Conservation (phyloP, 2,797 vertebrate genomes). For the Notoglanidium macrostoma region DNA sequence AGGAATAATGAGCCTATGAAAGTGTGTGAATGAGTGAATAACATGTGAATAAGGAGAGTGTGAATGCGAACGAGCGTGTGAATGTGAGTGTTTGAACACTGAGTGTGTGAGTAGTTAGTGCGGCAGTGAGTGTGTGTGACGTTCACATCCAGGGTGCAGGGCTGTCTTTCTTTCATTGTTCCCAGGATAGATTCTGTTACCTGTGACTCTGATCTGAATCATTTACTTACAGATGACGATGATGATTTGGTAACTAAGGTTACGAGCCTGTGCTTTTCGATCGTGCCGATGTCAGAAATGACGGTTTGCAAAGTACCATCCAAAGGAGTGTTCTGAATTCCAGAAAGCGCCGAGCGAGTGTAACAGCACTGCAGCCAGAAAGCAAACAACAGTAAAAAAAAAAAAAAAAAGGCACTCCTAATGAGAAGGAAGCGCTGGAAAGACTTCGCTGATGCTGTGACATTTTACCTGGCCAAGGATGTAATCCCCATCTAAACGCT, state of each 20-base stretch:
- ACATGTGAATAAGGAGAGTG: background rate
- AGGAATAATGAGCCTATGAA: no score
- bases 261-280: background rate
- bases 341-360: background rate
- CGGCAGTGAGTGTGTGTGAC: no score
- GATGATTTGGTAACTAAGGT: background rate
- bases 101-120: no score
- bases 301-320: background rate
- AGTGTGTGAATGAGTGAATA: background rate
- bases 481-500: background rate
- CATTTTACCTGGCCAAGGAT: background rate
- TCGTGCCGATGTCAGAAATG: no score
- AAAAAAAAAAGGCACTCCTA: background rate
- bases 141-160: background rate
- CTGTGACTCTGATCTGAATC: background rate
- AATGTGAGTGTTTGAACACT: no score
- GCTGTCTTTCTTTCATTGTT: background rate
- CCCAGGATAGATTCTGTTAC: background rate
- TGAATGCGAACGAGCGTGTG: no score
- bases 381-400: background rate
- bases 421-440: background rate
- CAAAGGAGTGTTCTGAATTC: background rate
- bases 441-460: background rate
- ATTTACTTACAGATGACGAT: background rate
- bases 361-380: background rate